These are phyloP conservation scores for Timema cristinae DNA, from an alignment of 2,888 invertebrate genomes.

Conservation along the genomic window DNA sequence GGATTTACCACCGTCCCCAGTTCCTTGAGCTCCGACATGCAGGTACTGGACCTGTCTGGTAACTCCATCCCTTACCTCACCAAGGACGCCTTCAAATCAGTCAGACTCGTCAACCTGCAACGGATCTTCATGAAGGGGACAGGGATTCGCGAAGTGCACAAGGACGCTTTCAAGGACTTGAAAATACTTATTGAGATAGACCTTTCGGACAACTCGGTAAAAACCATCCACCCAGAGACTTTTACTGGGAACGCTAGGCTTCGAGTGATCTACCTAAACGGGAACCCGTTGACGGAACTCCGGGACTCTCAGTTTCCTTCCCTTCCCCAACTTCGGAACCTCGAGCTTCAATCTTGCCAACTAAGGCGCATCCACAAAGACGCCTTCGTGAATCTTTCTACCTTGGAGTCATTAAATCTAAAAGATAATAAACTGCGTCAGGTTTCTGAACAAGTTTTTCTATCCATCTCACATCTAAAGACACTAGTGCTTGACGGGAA, in stretches of 20 bases:
- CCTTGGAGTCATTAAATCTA: constrained; percentile 71
- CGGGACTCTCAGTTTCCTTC: constrained; percentile 75
- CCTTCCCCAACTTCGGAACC: constrained; percentile 72
- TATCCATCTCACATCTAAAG: constrained; percentile 72
- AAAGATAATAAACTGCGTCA: constrained; percentile 75
- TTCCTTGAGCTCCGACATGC: constrained; percentile 68
- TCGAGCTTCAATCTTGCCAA: constrained; percentile 77
- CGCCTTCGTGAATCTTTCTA: constrained; percentile 70
- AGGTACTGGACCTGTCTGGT: constrained; percentile 79
- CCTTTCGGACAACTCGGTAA: constrained; percentile 76
- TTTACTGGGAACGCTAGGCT: constrained; percentile 82
- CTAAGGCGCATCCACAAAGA: constrained; percentile 69
- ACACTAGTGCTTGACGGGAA: constrained; percentile 78
- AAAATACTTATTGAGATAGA: constrained; percentile 84
- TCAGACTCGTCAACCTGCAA: constrained; percentile 79
- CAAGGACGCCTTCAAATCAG: constrained; percentile 72
- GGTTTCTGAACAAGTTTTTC: constrained; percentile 61
- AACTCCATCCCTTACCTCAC: constrained; percentile 73
- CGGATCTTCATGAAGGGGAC: constrained; percentile 74
- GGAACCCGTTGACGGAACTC: constrained; percentile 73
- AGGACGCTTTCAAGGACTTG: constrained; percentile 81
- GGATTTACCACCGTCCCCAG: constrained; percentile 74
- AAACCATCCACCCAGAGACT: constrained; percentile 69
- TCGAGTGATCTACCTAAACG: constrained; percentile 70
- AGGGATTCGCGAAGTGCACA: constrained; percentile 69